Evolutionary conservation across 2,888 invertebrate genomes (phyloP).

Genomic region (Hoplodrina blanda): DNA sequence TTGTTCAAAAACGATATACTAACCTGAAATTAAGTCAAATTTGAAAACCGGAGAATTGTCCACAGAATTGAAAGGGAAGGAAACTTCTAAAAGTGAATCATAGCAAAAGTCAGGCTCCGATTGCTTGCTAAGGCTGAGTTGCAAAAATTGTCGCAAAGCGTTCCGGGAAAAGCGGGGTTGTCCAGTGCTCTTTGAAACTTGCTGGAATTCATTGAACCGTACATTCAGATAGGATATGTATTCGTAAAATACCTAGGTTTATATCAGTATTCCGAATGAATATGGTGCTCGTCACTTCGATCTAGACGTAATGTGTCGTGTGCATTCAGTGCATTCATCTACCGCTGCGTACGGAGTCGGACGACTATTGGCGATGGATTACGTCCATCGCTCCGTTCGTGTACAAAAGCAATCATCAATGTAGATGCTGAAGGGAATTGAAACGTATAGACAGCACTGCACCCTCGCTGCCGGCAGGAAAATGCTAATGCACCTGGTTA

Average conservation of each 20-base stretch:
- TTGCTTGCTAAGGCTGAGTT: conserved; percentile 48
- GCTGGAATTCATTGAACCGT: conserved; percentile 49
- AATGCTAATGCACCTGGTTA: conserved; percentile 8
- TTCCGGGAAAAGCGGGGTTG: conserved; percentile 30
- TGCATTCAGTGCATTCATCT: conserved; percentile 41
- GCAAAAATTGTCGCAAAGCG: conserved; percentile 52
- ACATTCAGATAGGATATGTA: conserved; percentile 43
- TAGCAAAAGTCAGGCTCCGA: conserved; percentile 33
- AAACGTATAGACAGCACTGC: conserved; percentile 27
- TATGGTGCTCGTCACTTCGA: conserved; percentile 30
- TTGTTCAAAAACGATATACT: conserved; percentile 50
- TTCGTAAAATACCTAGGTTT: conserved; percentile 29
- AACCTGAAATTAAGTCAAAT: conserved; percentile 43
- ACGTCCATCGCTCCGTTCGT: conserved; percentile 14
- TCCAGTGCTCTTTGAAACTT: conserved; percentile 53
- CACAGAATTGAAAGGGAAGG: conserved; percentile 21
- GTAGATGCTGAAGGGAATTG: conserved; percentile 40
- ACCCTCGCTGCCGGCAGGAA: background rate
- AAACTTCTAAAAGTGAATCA: conserved; percentile 41
- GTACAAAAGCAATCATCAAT: conserved; percentile 35
- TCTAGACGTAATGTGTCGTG: conserved; percentile 25
- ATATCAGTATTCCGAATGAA: conserved; percentile 30
- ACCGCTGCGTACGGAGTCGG: background rate
- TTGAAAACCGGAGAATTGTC: background rate
- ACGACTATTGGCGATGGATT: conserved; percentile 24